These are phyloP conservation scores for Buceros bicornis DNA, from an alignment of 2,797 vertebrate genomes.

Conservation along the genomic window DNA sequence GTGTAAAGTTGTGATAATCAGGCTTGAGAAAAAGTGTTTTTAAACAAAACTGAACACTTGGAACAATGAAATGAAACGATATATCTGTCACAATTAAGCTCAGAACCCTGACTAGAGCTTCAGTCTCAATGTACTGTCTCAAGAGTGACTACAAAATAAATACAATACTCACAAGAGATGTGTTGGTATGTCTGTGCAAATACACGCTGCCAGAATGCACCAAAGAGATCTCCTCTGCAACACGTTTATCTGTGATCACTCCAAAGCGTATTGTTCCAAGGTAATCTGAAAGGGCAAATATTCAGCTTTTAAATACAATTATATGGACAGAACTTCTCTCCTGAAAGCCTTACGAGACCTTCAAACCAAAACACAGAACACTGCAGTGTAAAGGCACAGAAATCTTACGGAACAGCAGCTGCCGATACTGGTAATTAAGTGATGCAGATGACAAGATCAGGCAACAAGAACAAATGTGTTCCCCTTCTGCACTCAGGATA, in stretches of 20 bases:
- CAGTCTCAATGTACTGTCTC: neutral
- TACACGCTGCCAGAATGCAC: slow-evolving; percentile 87
- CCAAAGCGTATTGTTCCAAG: slow-evolving; percentile 90
- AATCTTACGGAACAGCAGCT: neutral
- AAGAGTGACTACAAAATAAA: neutral
- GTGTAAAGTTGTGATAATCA: neutral
- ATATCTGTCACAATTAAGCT: neutral
- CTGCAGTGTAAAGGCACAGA: neutral
- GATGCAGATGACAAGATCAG: neutral
- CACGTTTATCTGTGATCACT: slow-evolving; percentile 89
- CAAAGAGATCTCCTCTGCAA: slow-evolving; percentile 89
- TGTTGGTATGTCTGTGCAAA: slow-evolving; percentile 92
- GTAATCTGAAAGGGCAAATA: slow-evolving; percentile 85
- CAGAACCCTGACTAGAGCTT: neutral
- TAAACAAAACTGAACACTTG: neutral
- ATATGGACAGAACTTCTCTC: neutral
- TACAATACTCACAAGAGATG: slow-evolving; percentile 88
- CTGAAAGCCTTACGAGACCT: neutral
- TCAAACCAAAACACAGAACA: neutral
- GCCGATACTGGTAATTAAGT: neutral
- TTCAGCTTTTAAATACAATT: slow-evolving; percentile 9
- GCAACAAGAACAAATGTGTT: neutral
- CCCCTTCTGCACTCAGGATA: neutral
- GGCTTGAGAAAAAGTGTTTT: neutral
- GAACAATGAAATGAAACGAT: neutral